Conservation (phyloP, 2,888 invertebrate species). For the Tetranychus piercei region DNA sequence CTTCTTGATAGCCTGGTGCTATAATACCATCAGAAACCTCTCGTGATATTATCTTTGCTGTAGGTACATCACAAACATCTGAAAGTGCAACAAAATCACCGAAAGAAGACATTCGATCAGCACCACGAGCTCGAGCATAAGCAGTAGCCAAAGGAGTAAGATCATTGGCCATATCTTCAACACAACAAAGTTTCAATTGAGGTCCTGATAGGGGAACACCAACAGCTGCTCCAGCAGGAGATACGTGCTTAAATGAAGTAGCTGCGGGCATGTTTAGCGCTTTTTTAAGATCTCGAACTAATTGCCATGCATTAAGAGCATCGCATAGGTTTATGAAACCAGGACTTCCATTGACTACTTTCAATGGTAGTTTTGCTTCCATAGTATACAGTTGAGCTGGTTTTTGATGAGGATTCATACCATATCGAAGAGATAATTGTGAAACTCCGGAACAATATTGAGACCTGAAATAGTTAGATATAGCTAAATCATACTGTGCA, state of each 20-base stretch:
- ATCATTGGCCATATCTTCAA: slow-evolving; percentile 54
- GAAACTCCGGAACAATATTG: slow-evolving; percentile 59
- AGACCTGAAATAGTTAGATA: slow-evolving; percentile 83
- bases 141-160: slow-evolving; percentile 68
- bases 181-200: slow-evolving; percentile 77
- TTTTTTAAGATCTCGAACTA: slow-evolving; percentile 66
- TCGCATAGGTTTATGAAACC: slow-evolving; percentile 95
- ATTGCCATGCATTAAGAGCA: slow-evolving; percentile 89
- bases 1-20: slow-evolving; percentile 69
- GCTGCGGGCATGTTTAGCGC: slow-evolving; percentile 71
- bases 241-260: slow-evolving; percentile 93
- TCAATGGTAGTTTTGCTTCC: slow-evolving; percentile 56
- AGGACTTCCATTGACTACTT: slow-evolving; percentile 77
- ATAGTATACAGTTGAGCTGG: slow-evolving; percentile 79
- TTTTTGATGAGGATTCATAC: slow-evolving; percentile 94
- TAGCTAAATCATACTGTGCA: slow-evolving; percentile 76
- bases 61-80: slow-evolving; percentile 67
- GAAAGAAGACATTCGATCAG: slow-evolving; percentile 96
- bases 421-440: slow-evolving; percentile 72
- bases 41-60: slow-evolving; percentile 71
- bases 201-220: slow-evolving; percentile 54
- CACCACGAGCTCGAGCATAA: slow-evolving; percentile 87
- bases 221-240: slow-evolving; percentile 85
- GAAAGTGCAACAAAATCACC: slow-evolving; percentile 93
- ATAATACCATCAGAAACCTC: slow-evolving; percentile 87